Percentiles rank a stretch among this genome's conserved stretches.
Conservation (phyloP, 2,797 vertebrate species). For the Brachyalestes nurse region DNA sequence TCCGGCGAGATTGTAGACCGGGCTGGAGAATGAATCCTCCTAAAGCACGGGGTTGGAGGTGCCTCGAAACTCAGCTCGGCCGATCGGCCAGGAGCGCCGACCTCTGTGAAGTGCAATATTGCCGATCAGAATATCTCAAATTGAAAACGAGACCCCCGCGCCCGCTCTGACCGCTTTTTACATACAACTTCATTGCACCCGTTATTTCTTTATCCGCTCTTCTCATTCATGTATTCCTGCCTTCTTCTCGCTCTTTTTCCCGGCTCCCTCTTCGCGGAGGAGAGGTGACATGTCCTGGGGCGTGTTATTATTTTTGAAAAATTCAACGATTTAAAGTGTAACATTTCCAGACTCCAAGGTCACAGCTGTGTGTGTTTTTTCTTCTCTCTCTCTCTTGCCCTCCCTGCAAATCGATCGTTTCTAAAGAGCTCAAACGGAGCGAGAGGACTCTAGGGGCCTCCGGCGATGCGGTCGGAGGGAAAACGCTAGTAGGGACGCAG, state of each 20-base stretch:
- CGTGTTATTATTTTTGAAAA: constrained; percentile 65
- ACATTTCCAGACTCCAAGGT: constrained; percentile 82
- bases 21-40: constrained; percentile 19
- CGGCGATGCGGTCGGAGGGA: constrained; percentile 69
- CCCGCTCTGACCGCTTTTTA: constrained; percentile 78
- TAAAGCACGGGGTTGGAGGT: constrained; percentile 30
- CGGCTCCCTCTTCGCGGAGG: constrained; percentile 73
- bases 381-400: constrained; percentile 55
- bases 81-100: constrained; percentile 59
- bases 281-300: constrained; percentile 81
- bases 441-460: constrained; percentile 61
- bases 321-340: constrained; percentile 80
- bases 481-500: constrained; percentile 79
- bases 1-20: constrained; percentile 14
- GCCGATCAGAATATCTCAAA: constrained; percentile 80
- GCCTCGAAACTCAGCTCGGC: constrained; percentile 60
- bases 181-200: constrained; percentile 75
- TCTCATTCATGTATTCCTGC: constrained; percentile 82
- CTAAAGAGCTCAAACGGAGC: constrained; percentile 77
- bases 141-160: constrained; percentile 82
- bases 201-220: constrained; percentile 78
- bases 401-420: constrained; percentile 80
- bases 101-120: constrained; percentile 67
- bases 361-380: constrained; percentile 69
- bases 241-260: neutral